phyloP scores from a whole-genome alignment of 2,797 vertebrate genomes.

The Phoebastria nigripes region DNA sequence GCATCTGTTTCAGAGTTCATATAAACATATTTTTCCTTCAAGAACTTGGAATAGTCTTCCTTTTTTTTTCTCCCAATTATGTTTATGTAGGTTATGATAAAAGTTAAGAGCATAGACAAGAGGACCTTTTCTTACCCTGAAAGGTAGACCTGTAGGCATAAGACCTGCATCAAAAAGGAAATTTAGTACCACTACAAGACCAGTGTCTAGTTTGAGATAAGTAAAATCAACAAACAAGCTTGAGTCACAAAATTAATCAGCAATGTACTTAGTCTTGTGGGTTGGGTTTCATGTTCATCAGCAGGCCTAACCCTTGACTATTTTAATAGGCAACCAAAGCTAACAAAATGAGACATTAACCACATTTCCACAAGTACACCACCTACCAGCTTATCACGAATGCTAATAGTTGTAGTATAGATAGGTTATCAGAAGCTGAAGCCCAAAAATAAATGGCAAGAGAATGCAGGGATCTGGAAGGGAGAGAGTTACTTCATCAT shows the following conservation, averaged over 20 bases:
- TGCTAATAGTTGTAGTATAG: background rate
- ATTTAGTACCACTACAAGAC: background rate
- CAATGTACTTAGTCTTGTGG: background rate
- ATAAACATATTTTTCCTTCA: background rate
- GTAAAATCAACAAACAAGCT: background rate
- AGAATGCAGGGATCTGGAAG: background rate
- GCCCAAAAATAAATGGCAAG: background rate
- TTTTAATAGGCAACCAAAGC: background rate
- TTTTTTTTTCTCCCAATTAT: background rate
- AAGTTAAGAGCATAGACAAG: background rate
- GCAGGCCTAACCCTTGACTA: background rate
- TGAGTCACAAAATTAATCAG: background rate
- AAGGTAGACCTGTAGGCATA: background rate
- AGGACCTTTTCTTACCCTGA: fast-evolving
- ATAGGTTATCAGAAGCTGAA: background rate
- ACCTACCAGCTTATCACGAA: background rate
- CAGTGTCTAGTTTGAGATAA: background rate
- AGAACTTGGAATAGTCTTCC: background rate
- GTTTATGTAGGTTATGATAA: background rate
- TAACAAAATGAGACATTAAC: background rate
- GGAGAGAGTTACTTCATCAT: background rate
- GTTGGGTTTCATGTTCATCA: background rate
- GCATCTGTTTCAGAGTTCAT: background rate
- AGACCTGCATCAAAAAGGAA: background rate
- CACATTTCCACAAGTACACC: background rate